These are phyloP conservation scores for Brachionus paranguensis DNA, from an alignment of 1,140 invertebrate species.

Conservation along the genomic window DNA sequence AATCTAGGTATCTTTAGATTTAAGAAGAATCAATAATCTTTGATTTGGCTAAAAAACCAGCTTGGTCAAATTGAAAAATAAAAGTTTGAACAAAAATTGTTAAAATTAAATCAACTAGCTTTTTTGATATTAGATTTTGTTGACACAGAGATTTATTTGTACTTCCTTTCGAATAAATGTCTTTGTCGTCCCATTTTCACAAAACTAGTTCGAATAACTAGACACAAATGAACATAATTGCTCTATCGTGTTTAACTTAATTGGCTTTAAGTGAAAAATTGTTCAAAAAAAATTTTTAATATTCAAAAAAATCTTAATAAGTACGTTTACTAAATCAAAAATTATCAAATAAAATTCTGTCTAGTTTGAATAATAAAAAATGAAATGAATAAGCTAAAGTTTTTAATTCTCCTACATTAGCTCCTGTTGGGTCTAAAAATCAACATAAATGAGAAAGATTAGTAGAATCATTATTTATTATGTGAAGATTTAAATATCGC, in stretches of 20 bases:
- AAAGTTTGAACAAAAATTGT: background rate
- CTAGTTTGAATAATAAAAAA: background rate
- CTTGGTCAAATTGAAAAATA: background rate
- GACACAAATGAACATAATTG: background rate
- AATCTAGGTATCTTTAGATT: background rate
- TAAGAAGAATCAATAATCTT: background rate
- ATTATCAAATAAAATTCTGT: background rate
- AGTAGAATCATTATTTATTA: background rate
- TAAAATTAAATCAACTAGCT: background rate
- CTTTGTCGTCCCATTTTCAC: background rate
- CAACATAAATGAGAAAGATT: background rate
- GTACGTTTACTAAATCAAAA: background rate
- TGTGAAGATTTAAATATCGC: background rate
- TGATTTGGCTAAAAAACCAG: background rate
- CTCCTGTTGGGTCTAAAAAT: background rate
- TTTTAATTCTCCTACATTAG: background rate
- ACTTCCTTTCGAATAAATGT: background rate
- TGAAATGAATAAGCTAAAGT: background rate
- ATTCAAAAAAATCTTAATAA: background rate
- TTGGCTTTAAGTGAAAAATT: background rate
- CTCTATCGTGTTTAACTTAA: background rate
- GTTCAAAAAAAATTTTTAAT: background rate
- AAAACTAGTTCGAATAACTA: background rate
- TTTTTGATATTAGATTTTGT: background rate
- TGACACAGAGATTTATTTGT: background rate